Conservation (phyloP, 2,797 vertebrate genomes). For the Gymnodraco acuticeps region DNA sequence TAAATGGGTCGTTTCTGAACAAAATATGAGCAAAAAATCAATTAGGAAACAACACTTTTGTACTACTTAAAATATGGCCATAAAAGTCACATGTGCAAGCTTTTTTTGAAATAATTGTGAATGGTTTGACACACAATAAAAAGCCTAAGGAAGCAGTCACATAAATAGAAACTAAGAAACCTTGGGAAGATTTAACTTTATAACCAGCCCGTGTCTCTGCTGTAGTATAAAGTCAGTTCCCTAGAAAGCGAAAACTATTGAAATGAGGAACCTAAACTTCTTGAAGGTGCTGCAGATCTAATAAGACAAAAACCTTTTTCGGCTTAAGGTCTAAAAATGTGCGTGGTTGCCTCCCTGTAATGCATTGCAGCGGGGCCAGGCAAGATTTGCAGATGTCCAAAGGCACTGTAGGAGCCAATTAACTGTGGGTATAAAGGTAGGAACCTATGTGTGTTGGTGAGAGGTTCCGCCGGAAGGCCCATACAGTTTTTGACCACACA, state of each 20-base stretch:
- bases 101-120: slow-evolving; percentile 15
- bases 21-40: slow-evolving; percentile 14
- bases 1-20: slow-evolving; percentile 18
- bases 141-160: slow-evolving; percentile 10
- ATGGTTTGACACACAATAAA: slow-evolving; percentile 46
- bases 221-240: slow-evolving; percentile 26
- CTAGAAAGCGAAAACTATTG: slow-evolving; percentile 14
- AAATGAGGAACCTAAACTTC: not conserved
- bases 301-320: slow-evolving; percentile 45
- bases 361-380: slow-evolving; percentile 46
- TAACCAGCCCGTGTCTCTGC: slow-evolving; percentile 18
- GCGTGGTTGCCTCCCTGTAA: slow-evolving; percentile 39
- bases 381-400: slow-evolving; percentile 70
- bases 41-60: slow-evolving; percentile 12
- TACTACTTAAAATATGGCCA: not conserved
- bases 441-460: too few relatives aligned
- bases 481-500: too few relatives aligned
- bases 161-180: not conserved
- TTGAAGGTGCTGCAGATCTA: slow-evolving; percentile 25
- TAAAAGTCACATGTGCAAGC: not conserved
- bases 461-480: too few relatives aligned
- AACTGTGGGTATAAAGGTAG: too few relatives aligned
- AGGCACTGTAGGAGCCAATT: slow-evolving; percentile 25
- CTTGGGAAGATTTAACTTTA: slow-evolving; percentile 6
- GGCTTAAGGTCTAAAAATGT: slow-evolving; percentile 39